Base-by-base conservation (phyloP, 2,888 invertebrate genomes). In the Tachina fera region DNA sequence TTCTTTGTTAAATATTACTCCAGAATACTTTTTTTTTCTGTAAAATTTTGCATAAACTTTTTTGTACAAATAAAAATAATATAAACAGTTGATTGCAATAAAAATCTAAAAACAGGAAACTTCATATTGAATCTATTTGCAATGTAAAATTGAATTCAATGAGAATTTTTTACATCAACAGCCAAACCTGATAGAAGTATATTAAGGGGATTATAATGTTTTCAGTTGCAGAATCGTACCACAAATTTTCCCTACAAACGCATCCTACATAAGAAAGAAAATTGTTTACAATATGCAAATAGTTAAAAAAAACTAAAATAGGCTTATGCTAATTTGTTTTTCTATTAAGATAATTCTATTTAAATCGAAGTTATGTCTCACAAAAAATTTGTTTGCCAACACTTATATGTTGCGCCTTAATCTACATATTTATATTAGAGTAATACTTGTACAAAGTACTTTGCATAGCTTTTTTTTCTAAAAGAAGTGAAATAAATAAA, bases 81-180 rank as follows among this genome's bases (percentile, higher is more conserved):
- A 75, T 75, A 81, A 75, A 70, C 61, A 81, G 60, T 81, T 81
- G 81, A 81, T 81, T 81, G 68, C 45, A 68, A 75, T 67, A 74
- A 67, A 78, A 65, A 61, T 31, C 63, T 45, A 56, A 61, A 70
- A 81, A 81, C 81, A 81, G 81, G 75, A 81, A 81, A 81, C 74
- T 75, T 75, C 81, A 82, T 82, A 63, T 76, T 61, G 39, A 82
- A 76, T 82, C 70, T 82, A 70, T 82, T 76, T 82, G 70, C 76
- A 82, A 70, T 76, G 61, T 41, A 78, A 83, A 83, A 83, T 83
- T 78, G 67, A 83, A 83, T 78, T 78, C 49, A 78, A 72, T 67
- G 53, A 39, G 81, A 81, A 49, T 81, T 81, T 39, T 45, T 53
- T 51, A 22, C 60, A 67, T 51, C 58, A 19, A 49, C 49, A 51